A percentile compares a stretch with the other conserved stretches of the same genome.
Conservation (phyloP, 2,113 vertebrate species). For the Tachuris rubrigastra region DNA sequence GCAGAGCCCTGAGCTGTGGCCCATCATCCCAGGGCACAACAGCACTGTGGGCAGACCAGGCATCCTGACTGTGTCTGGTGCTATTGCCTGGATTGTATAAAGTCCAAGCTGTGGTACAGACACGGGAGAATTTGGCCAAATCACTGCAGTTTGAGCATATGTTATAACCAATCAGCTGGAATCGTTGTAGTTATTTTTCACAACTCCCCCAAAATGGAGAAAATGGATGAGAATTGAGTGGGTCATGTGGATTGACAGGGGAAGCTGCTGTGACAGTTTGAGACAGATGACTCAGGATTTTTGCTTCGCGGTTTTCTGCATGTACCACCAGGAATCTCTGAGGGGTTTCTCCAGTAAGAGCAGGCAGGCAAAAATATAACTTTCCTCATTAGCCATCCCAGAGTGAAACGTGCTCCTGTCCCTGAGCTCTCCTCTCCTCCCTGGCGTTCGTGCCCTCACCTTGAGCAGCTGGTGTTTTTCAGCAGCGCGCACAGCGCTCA, state of each 20-base stretch:
- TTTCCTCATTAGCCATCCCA: not conserved
- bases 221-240: slow-evolving; percentile 12
- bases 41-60: not conserved
- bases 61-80: not conserved
- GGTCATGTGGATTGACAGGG: slow-evolving; percentile 9
- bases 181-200: slow-evolving; percentile 27
- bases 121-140: not conserved
- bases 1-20: not conserved
- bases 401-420: fast-evolving
- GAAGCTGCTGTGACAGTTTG: slow-evolving; percentile 12
- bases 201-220: slow-evolving; percentile 21
- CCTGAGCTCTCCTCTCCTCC: not conserved
- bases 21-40: not conserved
- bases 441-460: not conserved
- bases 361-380: not conserved
- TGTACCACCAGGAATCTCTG: not conserved
- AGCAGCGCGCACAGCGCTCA: not conserved
- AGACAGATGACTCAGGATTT: slow-evolving; percentile 12
- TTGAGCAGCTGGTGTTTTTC: not conserved
- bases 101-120: not conserved
- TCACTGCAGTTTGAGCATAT: not conserved
- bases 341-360: not conserved
- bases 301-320: not conserved
- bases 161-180: not conserved
- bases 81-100: not conserved